These are phyloP conservation scores for Machimus atricapillus DNA, from an alignment of 2,888 invertebrate species.

Conservation along the genomic window DNA sequence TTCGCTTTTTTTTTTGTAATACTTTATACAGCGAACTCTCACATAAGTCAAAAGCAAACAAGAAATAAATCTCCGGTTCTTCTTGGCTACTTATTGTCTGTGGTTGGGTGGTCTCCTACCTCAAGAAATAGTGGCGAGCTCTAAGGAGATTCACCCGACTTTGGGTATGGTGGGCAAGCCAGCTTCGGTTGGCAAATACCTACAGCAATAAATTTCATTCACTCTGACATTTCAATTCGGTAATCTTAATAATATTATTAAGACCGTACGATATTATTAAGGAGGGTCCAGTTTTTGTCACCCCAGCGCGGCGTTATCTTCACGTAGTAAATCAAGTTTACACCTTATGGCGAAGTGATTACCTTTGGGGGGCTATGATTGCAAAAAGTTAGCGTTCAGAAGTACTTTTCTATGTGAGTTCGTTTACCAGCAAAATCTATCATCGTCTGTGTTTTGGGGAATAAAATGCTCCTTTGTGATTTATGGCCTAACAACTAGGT, in stretches of 20 bases:
- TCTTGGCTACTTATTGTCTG: not conserved
- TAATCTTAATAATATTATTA: constrained; percentile 35
- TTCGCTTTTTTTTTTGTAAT: not conserved
- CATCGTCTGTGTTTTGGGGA: not conserved
- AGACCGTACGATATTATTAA: constrained; percentile 17
- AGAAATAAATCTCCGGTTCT: not conserved
- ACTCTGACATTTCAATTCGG: constrained; percentile 35
- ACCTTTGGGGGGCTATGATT: constrained; percentile 14
- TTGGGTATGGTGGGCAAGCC: not conserved
- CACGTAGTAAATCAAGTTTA: constrained; percentile 17
- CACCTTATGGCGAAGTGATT: constrained; percentile 31
- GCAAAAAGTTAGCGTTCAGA: not conserved
- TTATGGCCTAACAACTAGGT: not conserved
- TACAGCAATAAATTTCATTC: constrained; percentile 12
- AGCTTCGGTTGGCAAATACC: not conserved
- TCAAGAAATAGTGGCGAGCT: constrained; percentile 11
- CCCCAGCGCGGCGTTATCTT: not conserved
- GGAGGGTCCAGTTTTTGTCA: constrained; percentile 22
- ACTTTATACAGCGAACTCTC: not conserved
- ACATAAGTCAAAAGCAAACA: constrained; percentile 23
- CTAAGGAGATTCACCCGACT: not conserved
- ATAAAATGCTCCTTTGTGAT: not conserved
- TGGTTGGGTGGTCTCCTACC: not conserved
- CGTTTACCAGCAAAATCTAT: not conserved
- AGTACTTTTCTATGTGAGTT: not conserved